phyloP scores from a whole-genome alignment of 2,797 vertebrate genomes.

The Schizopygopsis pylzovi region DNA sequence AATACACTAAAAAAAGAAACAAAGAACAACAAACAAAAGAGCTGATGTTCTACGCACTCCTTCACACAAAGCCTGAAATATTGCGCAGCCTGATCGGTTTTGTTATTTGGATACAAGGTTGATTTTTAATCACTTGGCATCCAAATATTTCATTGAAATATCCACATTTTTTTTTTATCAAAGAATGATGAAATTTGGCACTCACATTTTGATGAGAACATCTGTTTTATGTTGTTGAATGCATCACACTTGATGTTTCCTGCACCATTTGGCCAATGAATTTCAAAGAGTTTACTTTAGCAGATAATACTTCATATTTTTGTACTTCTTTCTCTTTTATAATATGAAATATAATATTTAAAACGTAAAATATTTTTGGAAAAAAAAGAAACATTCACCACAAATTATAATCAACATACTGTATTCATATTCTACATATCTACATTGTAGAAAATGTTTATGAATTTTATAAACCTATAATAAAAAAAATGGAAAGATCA shows the following conservation, averaged over 20 bases:
- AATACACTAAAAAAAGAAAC: not conserved
- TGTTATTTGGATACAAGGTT: not conserved
- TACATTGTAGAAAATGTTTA: not conserved
- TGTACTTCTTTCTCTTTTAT: not conserved
- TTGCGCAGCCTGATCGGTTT: not conserved
- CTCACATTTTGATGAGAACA: conserved; percentile 5
- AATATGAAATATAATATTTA: not conserved
- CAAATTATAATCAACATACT: not conserved
- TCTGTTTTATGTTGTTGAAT: not conserved
- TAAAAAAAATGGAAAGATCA: no score
- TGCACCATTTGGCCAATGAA: not conserved
- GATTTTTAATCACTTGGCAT: not conserved
- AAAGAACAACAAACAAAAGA: not conserved
- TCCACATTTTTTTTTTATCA: not conserved
- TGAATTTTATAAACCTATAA: not conserved
- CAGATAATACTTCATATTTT: not conserved
- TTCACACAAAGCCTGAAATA: conserved; percentile 3
- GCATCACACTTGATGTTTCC: not conserved
- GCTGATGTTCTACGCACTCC: not conserved
- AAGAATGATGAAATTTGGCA: not conserved
- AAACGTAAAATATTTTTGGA: not conserved
- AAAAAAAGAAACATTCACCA: not conserved
- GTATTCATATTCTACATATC: no score
- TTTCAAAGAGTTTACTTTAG: not conserved
- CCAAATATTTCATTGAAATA: not conserved